phyloP scores from a whole-genome alignment of 1,140 invertebrate genomes.

The Babylonia areolata region DNA sequence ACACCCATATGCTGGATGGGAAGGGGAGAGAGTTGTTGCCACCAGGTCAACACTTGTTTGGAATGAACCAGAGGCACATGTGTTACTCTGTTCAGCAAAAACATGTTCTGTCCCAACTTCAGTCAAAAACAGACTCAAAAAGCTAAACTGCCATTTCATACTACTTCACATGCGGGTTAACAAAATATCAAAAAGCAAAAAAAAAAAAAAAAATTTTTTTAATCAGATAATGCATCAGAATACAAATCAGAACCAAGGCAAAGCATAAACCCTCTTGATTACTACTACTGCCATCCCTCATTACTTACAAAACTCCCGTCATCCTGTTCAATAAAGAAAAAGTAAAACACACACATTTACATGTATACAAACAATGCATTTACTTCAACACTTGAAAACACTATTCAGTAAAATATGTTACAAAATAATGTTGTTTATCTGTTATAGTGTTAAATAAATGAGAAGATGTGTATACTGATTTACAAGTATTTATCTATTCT shows the following conservation, averaged over 20 bases:
- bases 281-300: not conserved
- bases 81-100: too few species aligned
- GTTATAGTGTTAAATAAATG: too few species aligned
- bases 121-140: not conserved
- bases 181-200: not conserved
- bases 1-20: too few species aligned
- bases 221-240: not conserved
- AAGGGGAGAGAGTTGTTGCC: too few species aligned
- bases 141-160: not conserved
- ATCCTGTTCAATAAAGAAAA: conserved; percentile 14
- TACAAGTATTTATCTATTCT: too few species aligned
- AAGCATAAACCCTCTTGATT: not conserved
- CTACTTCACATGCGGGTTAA: not conserved
- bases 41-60: too few species aligned
- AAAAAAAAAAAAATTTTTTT: not conserved
- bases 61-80: too few species aligned
- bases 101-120: not conserved
- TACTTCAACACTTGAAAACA: not conserved
- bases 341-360: not conserved
- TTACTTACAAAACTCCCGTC: conserved; percentile 22
- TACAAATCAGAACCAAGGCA: not conserved
- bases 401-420: too few species aligned
- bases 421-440: too few species aligned
- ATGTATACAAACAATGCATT: not conserved
- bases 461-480: too few species aligned